Evolutionary conservation across 1,140 invertebrate species (phyloP).

Genomic region (Battus philenor): DNA sequence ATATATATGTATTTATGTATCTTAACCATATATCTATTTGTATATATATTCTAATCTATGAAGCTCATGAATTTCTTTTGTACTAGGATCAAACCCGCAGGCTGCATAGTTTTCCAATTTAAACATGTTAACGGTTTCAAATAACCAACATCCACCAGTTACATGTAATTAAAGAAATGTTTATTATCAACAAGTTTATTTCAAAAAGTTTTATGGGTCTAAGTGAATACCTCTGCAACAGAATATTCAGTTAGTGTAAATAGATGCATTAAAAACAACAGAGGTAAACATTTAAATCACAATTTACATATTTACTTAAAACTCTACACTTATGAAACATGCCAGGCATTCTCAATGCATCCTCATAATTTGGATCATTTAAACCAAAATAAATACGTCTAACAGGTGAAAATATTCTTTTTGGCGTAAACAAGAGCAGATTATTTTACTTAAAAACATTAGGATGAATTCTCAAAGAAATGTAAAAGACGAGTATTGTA

Average conservation of each 20-base stretch:
- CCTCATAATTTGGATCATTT: constrained; percentile 34
- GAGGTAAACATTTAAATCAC: constrained; percentile 52
- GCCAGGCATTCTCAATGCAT: constrained; percentile 60
- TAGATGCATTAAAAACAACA: constrained; percentile 14
- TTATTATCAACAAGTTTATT: constrained; percentile 65
- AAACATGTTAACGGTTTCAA: too few species aligned
- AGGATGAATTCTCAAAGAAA: constrained; percentile 42
- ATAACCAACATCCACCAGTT: too few species aligned
- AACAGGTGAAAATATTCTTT: constrained; percentile 38
- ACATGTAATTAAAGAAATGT: constrained; percentile 26
- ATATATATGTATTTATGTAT: too few species aligned
- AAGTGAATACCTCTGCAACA: constrained; percentile 42
- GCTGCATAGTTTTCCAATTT: too few species aligned
- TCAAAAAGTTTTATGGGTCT: constrained; percentile 54
- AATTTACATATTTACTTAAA: constrained; percentile 32
- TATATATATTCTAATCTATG: too few species aligned
- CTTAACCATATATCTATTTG: too few species aligned
- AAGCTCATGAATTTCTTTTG: too few species aligned
- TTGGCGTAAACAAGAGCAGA: constrained; percentile 26
- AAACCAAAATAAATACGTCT: constrained; percentile 51
- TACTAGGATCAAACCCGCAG: too few species aligned
- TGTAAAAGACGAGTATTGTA: constrained; percentile 43
- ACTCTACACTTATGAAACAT: constrained; percentile 36
- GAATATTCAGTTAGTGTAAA: constrained; percentile 8
- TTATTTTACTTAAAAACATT: constrained; percentile 18